phyloP scores from a whole-genome alignment of 2,797 vertebrate genomes.

The Craterocephalus amniculus region DNA sequence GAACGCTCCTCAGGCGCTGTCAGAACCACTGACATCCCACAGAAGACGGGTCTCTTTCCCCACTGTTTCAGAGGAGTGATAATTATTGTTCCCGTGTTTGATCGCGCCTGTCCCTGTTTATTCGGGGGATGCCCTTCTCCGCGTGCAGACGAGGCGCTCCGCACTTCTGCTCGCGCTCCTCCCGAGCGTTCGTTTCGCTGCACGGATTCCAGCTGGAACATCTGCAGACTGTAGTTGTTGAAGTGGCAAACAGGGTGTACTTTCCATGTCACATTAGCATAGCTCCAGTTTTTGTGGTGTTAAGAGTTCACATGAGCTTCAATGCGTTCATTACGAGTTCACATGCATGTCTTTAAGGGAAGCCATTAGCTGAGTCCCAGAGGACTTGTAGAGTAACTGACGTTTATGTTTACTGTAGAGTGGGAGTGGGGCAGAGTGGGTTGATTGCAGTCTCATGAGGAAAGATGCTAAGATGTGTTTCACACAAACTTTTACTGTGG shows the following conservation, averaged over 20 bases:
- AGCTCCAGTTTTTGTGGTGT: not conserved
- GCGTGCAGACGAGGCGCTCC: conserved; percentile 7
- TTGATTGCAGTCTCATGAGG: not conserved
- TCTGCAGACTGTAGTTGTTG: not conserved
- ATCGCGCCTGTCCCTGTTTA: conserved; percentile 33
- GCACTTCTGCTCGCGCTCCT: conserved; percentile 9
- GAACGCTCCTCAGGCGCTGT: conserved; percentile 52
- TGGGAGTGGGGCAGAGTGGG: not conserved
- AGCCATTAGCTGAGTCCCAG: conserved; percentile 26
- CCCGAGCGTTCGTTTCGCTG: not conserved
- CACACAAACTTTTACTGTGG: too few species aligned
- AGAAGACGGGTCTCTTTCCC: conserved; percentile 41
- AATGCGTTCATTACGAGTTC: conserved; percentile 2
- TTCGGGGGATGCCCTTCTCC: conserved; percentile 40
- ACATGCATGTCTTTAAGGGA: conserved; percentile 22
- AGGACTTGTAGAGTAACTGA: conserved; percentile 36
- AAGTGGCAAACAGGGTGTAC: not conserved
- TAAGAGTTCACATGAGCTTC: not conserved
- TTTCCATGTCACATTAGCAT: conserved; percentile 10
- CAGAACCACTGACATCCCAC: conserved; percentile 59
- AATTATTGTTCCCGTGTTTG: conserved; percentile 56
- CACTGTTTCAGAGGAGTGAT: conserved; percentile 43
- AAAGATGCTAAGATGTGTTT: conserved; percentile 19
- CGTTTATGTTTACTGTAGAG: conserved; percentile 46
- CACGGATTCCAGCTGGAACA: conserved; percentile 10